These are phyloP conservation scores for Rhyacichthys aspro DNA, from an alignment of 2,797 vertebrate genomes.

Conservation along the genomic window DNA sequence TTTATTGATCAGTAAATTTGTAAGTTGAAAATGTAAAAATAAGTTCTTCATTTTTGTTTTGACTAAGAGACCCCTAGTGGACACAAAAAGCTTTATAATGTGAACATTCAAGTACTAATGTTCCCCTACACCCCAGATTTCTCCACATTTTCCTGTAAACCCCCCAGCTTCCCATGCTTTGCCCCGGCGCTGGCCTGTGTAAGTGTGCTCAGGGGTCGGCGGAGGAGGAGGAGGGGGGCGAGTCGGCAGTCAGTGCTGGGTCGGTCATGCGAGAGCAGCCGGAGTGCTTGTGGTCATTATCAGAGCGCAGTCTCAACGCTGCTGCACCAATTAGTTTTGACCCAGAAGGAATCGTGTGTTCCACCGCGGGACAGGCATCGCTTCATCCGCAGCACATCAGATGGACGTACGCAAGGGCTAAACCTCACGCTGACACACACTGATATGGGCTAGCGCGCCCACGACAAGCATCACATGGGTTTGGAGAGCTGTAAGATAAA, in stretches of 20 bases:
- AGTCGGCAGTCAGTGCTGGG: slow-evolving; percentile 53
- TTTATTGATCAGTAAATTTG: not conserved
- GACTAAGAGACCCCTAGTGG: too few species aligned
- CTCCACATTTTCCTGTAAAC: not conserved
- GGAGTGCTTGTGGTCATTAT: slow-evolving; percentile 82
- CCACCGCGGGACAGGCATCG: slow-evolving; percentile 58
- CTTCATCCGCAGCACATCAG: slow-evolving; percentile 58
- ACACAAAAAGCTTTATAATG: not conserved
- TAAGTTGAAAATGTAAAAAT: not conserved
- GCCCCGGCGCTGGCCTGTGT: slow-evolving; percentile 49
- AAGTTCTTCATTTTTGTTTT: too few species aligned
- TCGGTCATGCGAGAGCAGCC: slow-evolving; percentile 75
- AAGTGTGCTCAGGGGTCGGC: slow-evolving; percentile 40
- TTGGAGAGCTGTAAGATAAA: slow-evolving; percentile 19
- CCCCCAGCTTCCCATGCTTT: slow-evolving; percentile 12
- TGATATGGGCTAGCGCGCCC: slow-evolving; percentile 4
- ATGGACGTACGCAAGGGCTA: slow-evolving; percentile 33
- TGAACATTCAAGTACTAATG: not conserved
- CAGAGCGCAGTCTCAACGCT: slow-evolving; percentile 71
- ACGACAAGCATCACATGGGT: slow-evolving; percentile 29
- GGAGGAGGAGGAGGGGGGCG: slow-evolving; percentile 15
- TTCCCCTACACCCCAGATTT: not conserved
- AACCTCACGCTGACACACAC: slow-evolving; percentile 19
- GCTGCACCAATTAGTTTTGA: slow-evolving; percentile 83
- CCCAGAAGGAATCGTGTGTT: slow-evolving; percentile 77